Evolutionary conservation across 2,888 invertebrate genomes (phyloP), one percentile per base, ranked within the genome.

Genomic region (Hirtodrosophila histrioides): DNA sequence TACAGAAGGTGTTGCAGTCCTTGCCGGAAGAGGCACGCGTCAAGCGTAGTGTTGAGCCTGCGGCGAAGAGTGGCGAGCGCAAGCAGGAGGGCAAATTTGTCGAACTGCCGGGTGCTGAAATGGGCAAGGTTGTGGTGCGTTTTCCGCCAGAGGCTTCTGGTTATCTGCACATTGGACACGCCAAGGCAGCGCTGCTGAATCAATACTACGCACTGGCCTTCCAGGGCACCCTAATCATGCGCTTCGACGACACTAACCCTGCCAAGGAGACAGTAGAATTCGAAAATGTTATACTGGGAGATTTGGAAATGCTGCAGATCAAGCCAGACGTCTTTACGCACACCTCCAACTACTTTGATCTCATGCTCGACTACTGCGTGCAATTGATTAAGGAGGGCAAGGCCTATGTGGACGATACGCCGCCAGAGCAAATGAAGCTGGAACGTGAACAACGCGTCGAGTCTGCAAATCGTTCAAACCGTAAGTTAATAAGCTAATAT

Each of bases 141-240:
- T 99, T 99, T 91, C 99, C 99, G n/a, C 99, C 99, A 37, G 99
- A 99, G 93, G 99, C 99, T 35, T 99, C 99, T 80, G 99, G 98
- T 93, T 97, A 95, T 92, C 93, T 99, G 23, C 99, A 99, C 90
- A 98, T 99, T 90, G 99, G 99, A 0, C 99, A 99, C 92, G 99
- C 99, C 0, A 99, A 99, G 92, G 99, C 99, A 6, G 99, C 99
- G 12, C 93, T 99, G 0, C 93, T 99, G 10, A 99, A 99, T 92
- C 99, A 99, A 91, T 97, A 99, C 92, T 99, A 99, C 89, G 97
- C 98, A 76, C 94, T 95, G 86, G 94, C 95, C 1, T 99, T 98
- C 92, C 93, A 99, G 88, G 99, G 99, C 0, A 96, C 96, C 90
- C 94, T 99, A 0, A 96, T 99, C 68, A 98, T 99, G 98, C 94